These are phyloP conservation scores for Capromys pilorides DNA, from an alignment of 2,797 vertebrate genomes.

Conservation along the genomic window DNA sequence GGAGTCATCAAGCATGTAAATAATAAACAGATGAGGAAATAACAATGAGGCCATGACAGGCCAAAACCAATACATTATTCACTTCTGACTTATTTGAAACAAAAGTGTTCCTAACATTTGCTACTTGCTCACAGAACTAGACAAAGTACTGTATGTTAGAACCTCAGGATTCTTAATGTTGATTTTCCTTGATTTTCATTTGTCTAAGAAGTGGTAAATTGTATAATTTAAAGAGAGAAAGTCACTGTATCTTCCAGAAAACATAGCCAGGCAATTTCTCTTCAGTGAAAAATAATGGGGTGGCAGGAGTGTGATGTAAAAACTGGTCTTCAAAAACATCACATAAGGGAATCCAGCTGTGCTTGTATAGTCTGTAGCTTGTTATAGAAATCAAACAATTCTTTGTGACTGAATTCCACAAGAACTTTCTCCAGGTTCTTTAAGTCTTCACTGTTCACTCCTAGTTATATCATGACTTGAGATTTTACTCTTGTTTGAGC, in stretches of 20 bases:
- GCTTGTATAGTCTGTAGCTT: constrained; percentile 93
- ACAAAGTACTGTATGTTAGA: constrained; percentile 67
- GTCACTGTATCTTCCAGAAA: constrained; percentile 82
- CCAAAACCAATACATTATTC: constrained; percentile 30
- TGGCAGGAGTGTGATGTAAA: constrained; percentile 81
- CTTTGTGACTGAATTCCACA: constrained; percentile 94
- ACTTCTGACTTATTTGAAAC: background rate
- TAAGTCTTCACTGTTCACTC: too few relatives aligned
- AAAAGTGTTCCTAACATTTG: constrained; percentile 64
- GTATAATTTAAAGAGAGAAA: constrained; percentile 83
- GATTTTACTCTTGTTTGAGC: too few relatives aligned
- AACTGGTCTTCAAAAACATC: constrained; percentile 84
- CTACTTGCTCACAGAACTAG: constrained; percentile 59
- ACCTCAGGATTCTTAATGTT: constrained; percentile 68
- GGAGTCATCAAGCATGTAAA: constrained; percentile 39
- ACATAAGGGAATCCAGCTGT: constrained; percentile 92
- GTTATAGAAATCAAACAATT: constrained; percentile 97
- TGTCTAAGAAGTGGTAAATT: constrained; percentile 81
- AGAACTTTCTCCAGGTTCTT: constrained; percentile 93
- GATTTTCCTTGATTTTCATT: constrained; percentile 74
- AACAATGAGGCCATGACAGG: background rate
- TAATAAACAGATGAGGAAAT: constrained; percentile 1
- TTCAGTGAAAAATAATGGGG: constrained; percentile 84
- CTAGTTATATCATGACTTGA: too few relatives aligned
- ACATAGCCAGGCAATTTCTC: constrained; percentile 83